These are phyloP conservation scores for Danio jaintianensis DNA, from an alignment of 2,797 vertebrate species.

Conservation along the genomic window DNA sequence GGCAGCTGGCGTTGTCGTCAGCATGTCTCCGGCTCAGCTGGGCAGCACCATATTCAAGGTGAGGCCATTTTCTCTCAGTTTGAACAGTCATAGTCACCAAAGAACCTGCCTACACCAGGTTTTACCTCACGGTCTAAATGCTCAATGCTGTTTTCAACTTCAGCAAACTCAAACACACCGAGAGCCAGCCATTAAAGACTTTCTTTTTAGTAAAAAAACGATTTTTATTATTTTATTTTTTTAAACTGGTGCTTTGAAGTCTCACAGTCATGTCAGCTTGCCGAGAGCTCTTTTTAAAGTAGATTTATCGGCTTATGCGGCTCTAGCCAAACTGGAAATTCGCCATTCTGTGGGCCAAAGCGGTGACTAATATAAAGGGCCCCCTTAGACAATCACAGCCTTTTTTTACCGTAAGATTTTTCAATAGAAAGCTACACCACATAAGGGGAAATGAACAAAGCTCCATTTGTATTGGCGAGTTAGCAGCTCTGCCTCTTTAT, in stretches of 20 bases:
- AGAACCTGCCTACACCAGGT: background rate
- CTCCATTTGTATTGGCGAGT: conserved; percentile 60
- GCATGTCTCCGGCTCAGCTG: conserved; percentile 97
- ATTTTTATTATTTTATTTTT: background rate
- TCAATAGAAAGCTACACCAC: conserved; percentile 19
- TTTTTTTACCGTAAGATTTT: conserved; percentile 20
- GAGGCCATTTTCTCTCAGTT: conserved; percentile 57
- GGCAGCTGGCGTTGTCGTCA: conserved; percentile 91
- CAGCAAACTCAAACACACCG: conserved; percentile 17
- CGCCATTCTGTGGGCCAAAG: background rate
- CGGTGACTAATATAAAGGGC: conserved; percentile 18
- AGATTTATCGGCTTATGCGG: background rate
- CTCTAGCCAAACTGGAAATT: background rate
- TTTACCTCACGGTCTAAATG: conserved; percentile 10
- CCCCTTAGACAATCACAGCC: conserved; percentile 11
- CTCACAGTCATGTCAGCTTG: background rate
- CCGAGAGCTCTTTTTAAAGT: conserved; percentile 27
- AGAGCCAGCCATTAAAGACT: conserved; percentile 29
- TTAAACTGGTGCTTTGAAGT: background rate
- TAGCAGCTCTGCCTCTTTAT: conserved; percentile 68
- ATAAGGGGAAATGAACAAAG: conserved; percentile 66
- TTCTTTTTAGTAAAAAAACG: background rate
- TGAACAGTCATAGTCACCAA: conserved; percentile 28
- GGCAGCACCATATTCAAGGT: conserved; percentile 98
- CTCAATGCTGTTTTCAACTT: background rate